Base-by-base conservation (phyloP, 64 coral and sea anemone species). In the Montipora capricornis region DNA sequence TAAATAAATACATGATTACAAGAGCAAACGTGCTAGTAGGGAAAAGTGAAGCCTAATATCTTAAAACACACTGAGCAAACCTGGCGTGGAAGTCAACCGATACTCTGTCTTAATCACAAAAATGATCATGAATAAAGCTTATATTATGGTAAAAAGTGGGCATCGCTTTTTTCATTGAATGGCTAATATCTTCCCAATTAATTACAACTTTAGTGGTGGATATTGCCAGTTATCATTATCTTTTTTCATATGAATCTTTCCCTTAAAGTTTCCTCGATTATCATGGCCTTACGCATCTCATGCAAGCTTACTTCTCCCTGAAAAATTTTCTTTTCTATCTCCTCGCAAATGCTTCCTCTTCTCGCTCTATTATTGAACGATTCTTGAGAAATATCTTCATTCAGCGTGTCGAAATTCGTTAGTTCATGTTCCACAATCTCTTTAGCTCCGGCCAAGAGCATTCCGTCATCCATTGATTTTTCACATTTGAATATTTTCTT, bases 291-390 rank as follows among this genome's bases (percentile, higher is more conserved):
- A 3, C 82, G 82, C 82, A 70, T 70, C 82, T 86, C 67, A 64
- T 86, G 47, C 82, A 86, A 86, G 47, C 82, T 86, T 8, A 86
- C 45, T 20, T 66, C 82, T 8, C 46, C 66, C 7, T 71, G 44
- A 8, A 86, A 47, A 11, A 86, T 86, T n/a, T 73, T 59, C 82
- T 86, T 86, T 49, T 86, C 82, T 2, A 86, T n/a, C 62, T 86
- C 82, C 22, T 86, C 82, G 66, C 82, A 86, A 24, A 86, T 86
- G 9, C 82, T 86, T 49, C 82, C 82, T 14, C 82, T 86, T 86
- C 82, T 49, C 7, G 16, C 9, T 9, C 8, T 82, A 29, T 44
- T 24, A 52, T 20, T 22, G 64, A 71, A 73, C 19, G 66, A 20
- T 47, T 49, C 62, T 1, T 71, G 45, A 20, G 1, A 15, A 49